Evolutionary conservation across 2,113 vertebrate genomes (phyloP).

Genomic region (Pituophis catenifer): DNA sequence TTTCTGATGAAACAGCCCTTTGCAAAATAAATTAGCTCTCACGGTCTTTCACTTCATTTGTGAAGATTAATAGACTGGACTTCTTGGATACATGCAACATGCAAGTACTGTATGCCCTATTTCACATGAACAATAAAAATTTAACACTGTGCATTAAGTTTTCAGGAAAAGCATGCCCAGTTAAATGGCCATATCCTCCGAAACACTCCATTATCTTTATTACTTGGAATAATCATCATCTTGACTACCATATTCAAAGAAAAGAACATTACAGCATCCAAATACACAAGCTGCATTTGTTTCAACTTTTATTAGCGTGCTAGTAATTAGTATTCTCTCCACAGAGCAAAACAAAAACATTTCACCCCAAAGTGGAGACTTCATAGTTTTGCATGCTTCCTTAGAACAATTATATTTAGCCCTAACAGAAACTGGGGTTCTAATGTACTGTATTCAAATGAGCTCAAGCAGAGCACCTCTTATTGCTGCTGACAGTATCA

Average conservation of each 20-base stretch:
- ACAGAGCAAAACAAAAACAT: neutral
- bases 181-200: neutral
- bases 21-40: neutral
- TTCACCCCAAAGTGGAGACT: neutral
- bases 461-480: neutral
- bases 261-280: neutral
- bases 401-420: constrained; percentile 12
- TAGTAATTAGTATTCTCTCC: constrained; percentile 24
- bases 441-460: neutral
- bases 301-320: neutral
- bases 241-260: neutral
- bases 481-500: neutral
- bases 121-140: neutral
- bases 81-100: neutral
- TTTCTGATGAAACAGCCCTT: neutral
- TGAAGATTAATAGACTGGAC: neutral
- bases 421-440: neutral
- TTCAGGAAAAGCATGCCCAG: neutral
- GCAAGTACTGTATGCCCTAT: neutral
- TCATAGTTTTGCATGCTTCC: neutral
- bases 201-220: neutral
- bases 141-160: neutral
- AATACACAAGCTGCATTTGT: constrained; percentile 12
- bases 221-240: neutral
- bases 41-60: neutral